A percentile compares a stretch with the other conserved stretches of the same genome.
Conservation (phyloP, 35 echinoderm and acorn worm species). For the Lytechinus variegatus region DNA sequence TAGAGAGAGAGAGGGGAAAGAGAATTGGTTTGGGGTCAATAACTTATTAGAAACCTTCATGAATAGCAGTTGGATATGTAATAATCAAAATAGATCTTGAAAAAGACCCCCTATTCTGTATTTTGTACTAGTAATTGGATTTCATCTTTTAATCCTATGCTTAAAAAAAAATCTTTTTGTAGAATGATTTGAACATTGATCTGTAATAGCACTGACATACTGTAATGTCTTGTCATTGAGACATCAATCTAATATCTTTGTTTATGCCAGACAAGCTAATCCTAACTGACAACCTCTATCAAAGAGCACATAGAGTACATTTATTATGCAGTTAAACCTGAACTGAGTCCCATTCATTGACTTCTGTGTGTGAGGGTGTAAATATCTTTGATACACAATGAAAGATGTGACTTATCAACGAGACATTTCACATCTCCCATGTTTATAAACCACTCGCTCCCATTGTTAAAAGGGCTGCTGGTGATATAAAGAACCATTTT, state of each 20-base stretch:
- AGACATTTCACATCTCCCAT: background rate
- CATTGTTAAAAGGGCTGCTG: background rate
- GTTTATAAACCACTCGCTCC: conserved; percentile 25
- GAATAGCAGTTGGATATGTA: too few relatives aligned
- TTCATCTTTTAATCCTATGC: background rate
- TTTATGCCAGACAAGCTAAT: background rate
- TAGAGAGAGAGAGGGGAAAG: too few relatives aligned
- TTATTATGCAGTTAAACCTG: background rate
- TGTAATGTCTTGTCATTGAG: background rate
- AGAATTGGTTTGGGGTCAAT: too few relatives aligned
- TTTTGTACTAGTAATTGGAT: background rate
- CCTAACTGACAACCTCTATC: background rate
- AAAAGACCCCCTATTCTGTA: too few relatives aligned
- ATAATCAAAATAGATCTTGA: too few relatives aligned
- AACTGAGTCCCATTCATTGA: background rate
- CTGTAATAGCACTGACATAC: background rate
- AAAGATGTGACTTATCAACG: conserved; percentile 21
- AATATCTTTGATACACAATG: background rate
- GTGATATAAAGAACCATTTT: background rate
- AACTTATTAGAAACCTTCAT: too few relatives aligned
- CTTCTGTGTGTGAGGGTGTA: background rate
- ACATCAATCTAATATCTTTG: background rate
- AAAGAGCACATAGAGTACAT: background rate
- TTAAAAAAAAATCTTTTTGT: too few relatives aligned
- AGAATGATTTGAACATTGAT: background rate